Evolutionary conservation across 2,113 vertebrate genomes (phyloP).

Genomic region (Caranx ignobilis): DNA sequence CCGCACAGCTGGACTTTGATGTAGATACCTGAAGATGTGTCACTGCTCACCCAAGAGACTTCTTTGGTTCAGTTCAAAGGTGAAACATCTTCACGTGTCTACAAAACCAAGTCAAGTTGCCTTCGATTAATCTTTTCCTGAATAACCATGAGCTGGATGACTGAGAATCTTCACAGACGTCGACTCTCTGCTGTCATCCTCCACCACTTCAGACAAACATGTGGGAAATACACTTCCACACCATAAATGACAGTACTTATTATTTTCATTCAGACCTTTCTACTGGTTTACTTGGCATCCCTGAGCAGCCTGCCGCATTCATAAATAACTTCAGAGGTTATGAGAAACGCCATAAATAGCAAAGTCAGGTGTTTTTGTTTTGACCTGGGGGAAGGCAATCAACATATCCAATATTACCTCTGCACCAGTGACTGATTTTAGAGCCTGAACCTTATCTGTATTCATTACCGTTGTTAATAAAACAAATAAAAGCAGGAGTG

Average conservation of each 20-base stretch:
- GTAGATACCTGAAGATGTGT: too few species aligned
- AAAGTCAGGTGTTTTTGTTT: conserved; percentile 38
- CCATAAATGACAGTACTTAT: conserved; percentile 12
- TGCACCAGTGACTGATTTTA: conserved; percentile 33
- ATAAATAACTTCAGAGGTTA: conserved; percentile 33
- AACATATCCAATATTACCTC: conserved; percentile 31
- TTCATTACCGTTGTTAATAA: conserved; percentile 11
- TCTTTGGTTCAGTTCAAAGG: too few species aligned
- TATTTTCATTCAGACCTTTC: conserved; percentile 6
- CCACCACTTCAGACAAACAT: neutral
- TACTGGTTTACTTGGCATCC: neutral
- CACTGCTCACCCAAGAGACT: too few species aligned
- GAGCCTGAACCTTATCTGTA: conserved; percentile 4
- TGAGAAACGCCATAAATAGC: conserved; percentile 31
- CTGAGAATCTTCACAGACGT: too few species aligned
- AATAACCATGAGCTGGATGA: too few species aligned
- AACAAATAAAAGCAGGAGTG: conserved; percentile 9
- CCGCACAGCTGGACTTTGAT: too few species aligned
- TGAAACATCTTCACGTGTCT: too few species aligned
- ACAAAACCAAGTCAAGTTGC: too few species aligned
- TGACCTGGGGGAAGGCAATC: conserved; percentile 4
- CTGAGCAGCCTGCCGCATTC: neutral
- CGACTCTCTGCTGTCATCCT: too few species aligned
- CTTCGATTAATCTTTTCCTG: too few species aligned
- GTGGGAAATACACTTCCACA: neutral